These are phyloP conservation scores for Aphodius granarius DNA, from an alignment of 2,888 invertebrate species.

Conservation along the genomic window DNA sequence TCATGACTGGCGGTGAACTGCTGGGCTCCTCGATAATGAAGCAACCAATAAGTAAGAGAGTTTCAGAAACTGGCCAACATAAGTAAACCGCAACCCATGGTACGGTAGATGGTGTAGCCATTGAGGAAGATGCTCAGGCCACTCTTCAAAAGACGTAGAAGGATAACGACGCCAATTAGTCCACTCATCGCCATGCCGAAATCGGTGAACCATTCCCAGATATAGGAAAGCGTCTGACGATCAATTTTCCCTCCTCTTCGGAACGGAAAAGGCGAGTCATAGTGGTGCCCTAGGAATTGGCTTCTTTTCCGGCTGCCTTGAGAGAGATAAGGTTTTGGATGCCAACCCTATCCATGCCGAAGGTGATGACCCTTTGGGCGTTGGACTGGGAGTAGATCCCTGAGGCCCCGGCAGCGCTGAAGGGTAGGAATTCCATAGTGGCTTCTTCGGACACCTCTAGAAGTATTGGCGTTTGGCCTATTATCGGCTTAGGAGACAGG, in stretches of 20 bases:
- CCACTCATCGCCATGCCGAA: conserved; percentile 1
- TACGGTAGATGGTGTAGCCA: background rate
- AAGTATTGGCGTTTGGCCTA: background rate
- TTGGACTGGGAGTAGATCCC: background rate
- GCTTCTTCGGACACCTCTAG: background rate
- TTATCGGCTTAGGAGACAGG: background rate
- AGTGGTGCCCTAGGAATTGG: background rate
- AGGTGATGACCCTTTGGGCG: background rate
- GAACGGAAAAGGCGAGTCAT: background rate
- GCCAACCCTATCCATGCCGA: background rate
- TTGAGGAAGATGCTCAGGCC: background rate
- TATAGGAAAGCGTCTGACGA: background rate
- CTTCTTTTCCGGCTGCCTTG: background rate
- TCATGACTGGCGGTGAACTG: no score
- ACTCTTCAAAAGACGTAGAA: background rate
- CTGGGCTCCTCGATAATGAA: no score
- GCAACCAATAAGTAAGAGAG: background rate
- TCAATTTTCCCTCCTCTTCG: background rate
- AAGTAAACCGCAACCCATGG: background rate
- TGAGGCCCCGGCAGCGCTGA: background rate
- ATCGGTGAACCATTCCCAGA: conserved; percentile 2
- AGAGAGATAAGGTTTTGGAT: background rate
- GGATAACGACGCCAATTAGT: background rate
- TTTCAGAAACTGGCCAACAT: background rate
- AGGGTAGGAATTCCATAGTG: background rate